Base-by-base conservation (phyloP, 1,140 invertebrate genomes). In the Pseudomyrmex concolor region DNA sequence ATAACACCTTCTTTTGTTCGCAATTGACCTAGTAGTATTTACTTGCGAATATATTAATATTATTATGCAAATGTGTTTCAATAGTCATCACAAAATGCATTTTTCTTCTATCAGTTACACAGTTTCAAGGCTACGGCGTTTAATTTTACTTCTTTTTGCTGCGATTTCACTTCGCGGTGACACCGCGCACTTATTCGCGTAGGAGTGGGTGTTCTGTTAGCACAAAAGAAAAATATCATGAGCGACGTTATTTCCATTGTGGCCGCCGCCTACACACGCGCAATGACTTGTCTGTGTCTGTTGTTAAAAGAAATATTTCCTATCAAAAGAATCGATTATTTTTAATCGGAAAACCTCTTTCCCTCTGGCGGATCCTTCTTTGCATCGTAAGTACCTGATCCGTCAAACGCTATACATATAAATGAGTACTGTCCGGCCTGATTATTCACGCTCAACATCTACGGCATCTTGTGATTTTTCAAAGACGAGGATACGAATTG, bases 141-240 rank as follows among this genome's bases (percentile, higher is more conserved):
- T 19, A 77, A 54, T 73, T 71, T 43, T 60, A n/a, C 2, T 45
- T 12, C 22, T 59, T 70, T 78, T 51, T 70, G 7, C 17, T n/a
- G 45, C 22, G 60, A 34, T 51, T 64, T 76, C 19, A 63, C 19
- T 22, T 63, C 5, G 50, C 8, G 34, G 34, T 22, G 51, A 66
- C 17, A 9, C 34, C 50, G 51, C 15, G 63, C 50, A 57, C 34
- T 78, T 57, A 45, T 57, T 54, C 63, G 72, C 34, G 34, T 34
- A 34, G 34, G 34, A 34, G 34, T 54, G 51, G n/a, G 17, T 25
- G 54, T 71, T 71, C 25, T 34, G 76, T 80, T 71, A 17, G 13
- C 25, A 19, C 62, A 71, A 70, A 71, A 71, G 76, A 80, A 34
- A 34, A 80, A 80, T 59, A 55, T 80, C 66, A 70, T 8, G 54